These are phyloP conservation scores for Cosmia trapezina DNA, from an alignment of 2,888 invertebrate species.

Conservation along the genomic window DNA sequence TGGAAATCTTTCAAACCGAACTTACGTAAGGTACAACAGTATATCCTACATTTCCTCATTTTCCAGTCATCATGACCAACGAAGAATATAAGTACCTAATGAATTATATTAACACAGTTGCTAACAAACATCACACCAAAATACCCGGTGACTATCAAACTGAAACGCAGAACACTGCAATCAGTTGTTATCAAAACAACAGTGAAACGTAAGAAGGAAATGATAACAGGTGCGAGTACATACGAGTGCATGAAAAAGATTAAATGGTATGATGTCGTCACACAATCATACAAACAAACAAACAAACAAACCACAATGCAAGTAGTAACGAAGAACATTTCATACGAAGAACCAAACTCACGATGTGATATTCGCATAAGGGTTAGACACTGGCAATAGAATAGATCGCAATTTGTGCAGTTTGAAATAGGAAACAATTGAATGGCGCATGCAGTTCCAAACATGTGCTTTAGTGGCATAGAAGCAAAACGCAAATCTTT, in stretches of 20 bases:
- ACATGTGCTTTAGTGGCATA: not conserved
- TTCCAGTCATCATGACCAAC: slow-evolving; percentile 1
- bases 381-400: no score
- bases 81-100: slow-evolving; percentile 3
- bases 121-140: not conserved
- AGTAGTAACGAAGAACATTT: slow-evolving; percentile 6
- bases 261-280: slow-evolving; percentile 33
- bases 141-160: not conserved
- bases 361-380: no score
- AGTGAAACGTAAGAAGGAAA: slow-evolving; percentile 30
- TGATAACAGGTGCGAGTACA: slow-evolving; percentile 34
- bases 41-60: not conserved
- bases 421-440: not conserved
- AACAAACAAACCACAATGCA: slow-evolving; percentile 9
- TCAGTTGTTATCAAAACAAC: slow-evolving; percentile 22
- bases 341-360: not conserved
- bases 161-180: slow-evolving; percentile 14
- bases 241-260: slow-evolving; percentile 16
- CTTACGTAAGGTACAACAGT: not conserved
- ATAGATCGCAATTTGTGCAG: not conserved
- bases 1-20: not conserved
- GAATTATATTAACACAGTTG: not conserved
- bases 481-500: not conserved
- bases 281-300: slow-evolving; percentile 21
- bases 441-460: not conserved